Percentiles rank a stretch among this genome's conserved stretches.
Evolutionary conservation across 2,888 invertebrate species (phyloP).

Genomic region (Ectemnius continuus): DNA sequence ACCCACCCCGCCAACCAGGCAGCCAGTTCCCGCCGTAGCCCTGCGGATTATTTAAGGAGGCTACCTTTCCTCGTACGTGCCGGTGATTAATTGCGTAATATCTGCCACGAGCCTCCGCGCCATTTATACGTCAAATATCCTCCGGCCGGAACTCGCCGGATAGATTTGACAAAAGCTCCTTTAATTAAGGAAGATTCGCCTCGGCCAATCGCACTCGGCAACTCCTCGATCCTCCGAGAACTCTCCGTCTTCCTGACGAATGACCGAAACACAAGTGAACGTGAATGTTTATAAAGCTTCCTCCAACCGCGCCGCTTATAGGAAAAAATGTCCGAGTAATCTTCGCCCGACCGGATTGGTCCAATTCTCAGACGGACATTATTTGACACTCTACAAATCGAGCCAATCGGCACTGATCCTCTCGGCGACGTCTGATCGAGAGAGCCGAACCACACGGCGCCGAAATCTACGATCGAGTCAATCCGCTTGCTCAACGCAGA

Average conservation of each 20-base stretch:
- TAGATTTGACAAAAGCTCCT: background rate
- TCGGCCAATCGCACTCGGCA: background rate
- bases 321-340: background rate
- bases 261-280: too few species aligned
- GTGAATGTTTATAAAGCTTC: too few species aligned
- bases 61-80: slow-evolving; percentile 40
- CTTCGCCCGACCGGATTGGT: too few species aligned
- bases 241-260: background rate
- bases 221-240: slow-evolving; percentile 6
- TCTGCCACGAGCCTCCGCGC: slow-evolving; percentile 25
- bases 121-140: slow-evolving; percentile 16
- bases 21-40: slow-evolving; percentile 7
- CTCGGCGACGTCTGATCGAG: slow-evolving; percentile 15
- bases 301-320: background rate
- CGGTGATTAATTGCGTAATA: slow-evolving; percentile 63
- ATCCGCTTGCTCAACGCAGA: background rate
- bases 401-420: slow-evolving; percentile 63
- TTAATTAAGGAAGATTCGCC: too few species aligned
- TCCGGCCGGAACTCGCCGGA: background rate
- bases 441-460: slow-evolving; percentile 23
- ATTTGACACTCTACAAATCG: slow-evolving; percentile 60
- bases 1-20: too few species aligned
- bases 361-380: slow-evolving; percentile 2
- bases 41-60: slow-evolving; percentile 64
- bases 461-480: too few species aligned